Conservation (phyloP, 2,797 vertebrate genomes). For the Notoglanidium macrostoma region DNA sequence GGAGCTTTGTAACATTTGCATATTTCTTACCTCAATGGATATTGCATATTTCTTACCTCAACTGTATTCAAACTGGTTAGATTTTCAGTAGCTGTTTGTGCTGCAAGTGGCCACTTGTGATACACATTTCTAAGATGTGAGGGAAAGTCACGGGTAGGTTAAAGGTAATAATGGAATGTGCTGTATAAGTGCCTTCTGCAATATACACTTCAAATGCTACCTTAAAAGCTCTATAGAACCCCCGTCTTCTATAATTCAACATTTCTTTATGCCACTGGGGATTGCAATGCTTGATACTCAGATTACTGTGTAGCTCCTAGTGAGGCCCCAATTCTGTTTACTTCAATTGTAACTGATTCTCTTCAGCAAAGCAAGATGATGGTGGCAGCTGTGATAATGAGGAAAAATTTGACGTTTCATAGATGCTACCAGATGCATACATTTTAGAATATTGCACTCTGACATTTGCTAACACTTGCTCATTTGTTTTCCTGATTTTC, state of each 20-base stretch:
- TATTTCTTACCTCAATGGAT: background rate
- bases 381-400: slow-evolving; percentile 5
- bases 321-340: background rate
- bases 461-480: slow-evolving; percentile 6
- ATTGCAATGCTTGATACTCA: background rate
- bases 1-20: background rate
- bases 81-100: background rate
- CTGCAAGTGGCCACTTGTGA: background rate
- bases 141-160: background rate
- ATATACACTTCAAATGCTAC: background rate
- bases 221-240: background rate
- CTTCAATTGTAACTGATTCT: background rate
- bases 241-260: background rate
- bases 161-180: background rate
- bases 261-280: background rate
- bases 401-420: background rate
- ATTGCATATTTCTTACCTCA: no score
- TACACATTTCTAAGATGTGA: background rate
- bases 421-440: background rate
- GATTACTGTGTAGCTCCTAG: background rate
- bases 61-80: background rate
- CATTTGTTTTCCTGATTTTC: background rate
- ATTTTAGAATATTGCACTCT: background rate
- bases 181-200: background rate
- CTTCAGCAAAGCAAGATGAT: background rate